phyloP scores from a whole-genome alignment of 2,888 invertebrate genomes.

The Agrotis puta region DNA sequence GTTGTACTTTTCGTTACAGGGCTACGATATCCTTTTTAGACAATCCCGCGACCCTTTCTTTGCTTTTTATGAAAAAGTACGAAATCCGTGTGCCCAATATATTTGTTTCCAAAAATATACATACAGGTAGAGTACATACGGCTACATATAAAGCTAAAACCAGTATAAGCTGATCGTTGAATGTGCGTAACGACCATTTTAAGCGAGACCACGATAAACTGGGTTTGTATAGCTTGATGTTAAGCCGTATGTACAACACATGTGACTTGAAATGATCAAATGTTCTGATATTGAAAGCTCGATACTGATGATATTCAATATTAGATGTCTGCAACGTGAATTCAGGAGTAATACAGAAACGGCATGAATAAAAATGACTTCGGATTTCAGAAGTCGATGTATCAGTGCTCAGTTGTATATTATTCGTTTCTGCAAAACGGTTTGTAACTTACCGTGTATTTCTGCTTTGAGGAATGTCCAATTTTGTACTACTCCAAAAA shows the following conservation, averaged over 20 bases:
- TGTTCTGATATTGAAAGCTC: constrained; percentile 36
- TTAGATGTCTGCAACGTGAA: constrained; percentile 27
- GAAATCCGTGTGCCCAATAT: constrained; percentile 1
- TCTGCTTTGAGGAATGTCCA: not conserved
- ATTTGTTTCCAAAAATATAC: constrained; percentile 30
- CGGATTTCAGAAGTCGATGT: constrained; percentile 19
- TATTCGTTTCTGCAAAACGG: constrained; percentile 12
- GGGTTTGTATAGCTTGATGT: too few relatives aligned
- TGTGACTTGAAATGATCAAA: constrained; percentile 39
- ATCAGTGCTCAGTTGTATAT: constrained; percentile 5
- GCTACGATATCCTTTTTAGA: too few relatives aligned
- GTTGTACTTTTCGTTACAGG: too few relatives aligned
- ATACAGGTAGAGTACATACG: too few relatives aligned
- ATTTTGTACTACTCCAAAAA: not conserved
- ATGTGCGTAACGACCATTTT: too few relatives aligned
- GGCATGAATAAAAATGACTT: constrained; percentile 19
- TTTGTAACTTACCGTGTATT: not conserved
- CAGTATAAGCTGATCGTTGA: too few relatives aligned
- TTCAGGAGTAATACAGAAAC: constrained; percentile 30
- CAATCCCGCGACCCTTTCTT: not conserved
- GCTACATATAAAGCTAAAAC: too few relatives aligned
- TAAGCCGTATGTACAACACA: constrained; percentile 29
- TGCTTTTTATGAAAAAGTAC: not conserved
- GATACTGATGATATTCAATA: constrained; percentile 49
- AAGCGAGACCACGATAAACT: too few relatives aligned